These are phyloP conservation scores for Bombus huntii DNA, from an alignment of 1,140 invertebrate species.

Conservation along the genomic window DNA sequence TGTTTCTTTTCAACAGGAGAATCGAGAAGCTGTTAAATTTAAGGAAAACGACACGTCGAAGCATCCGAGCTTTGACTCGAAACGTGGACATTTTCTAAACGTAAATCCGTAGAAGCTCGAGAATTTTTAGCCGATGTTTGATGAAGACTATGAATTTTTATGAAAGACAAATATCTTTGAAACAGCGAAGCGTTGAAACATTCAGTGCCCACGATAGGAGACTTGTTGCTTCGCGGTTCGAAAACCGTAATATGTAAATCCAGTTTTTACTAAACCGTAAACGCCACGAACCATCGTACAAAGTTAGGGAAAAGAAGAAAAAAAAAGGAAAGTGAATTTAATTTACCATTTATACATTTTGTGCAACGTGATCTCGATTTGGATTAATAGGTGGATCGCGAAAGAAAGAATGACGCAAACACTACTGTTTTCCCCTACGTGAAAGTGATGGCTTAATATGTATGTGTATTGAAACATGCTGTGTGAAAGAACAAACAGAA, in stretches of 20 bases:
- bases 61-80: background rate
- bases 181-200: background rate
- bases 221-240: background rate
- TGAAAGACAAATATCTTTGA: background rate
- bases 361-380: background rate
- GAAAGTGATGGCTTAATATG: constrained; percentile 2
- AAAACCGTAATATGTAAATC: background rate
- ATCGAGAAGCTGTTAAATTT: background rate
- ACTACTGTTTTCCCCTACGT: background rate
- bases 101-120: background rate
- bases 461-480: background rate
- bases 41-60: background rate
- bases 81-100: background rate
- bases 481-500: constrained; percentile 2
- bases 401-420: constrained; percentile 7
- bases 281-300: background rate
- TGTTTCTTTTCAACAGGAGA: background rate
- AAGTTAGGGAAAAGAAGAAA: background rate
- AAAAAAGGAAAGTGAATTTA: background rate
- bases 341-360: background rate
- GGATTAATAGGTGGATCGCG: background rate
- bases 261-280: background rate
- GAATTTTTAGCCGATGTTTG: no score
- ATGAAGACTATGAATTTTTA: background rate
- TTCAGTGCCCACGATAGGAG: background rate